phyloP scores from a whole-genome alignment of 1,140 invertebrate genomes.

The Myzus persicae region DNA sequence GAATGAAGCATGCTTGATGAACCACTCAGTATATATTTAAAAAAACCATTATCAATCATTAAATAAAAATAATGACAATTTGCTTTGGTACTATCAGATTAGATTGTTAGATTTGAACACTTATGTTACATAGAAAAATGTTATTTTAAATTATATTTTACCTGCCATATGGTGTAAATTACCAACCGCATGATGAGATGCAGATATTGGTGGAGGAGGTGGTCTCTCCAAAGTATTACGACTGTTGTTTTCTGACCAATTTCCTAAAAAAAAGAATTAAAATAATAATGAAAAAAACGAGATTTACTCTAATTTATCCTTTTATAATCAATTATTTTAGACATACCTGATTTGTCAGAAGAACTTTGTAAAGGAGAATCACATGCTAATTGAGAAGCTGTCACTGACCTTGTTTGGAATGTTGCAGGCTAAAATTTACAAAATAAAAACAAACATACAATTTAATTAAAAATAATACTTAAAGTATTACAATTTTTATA shows the following conservation, averaged over 20 bases:
- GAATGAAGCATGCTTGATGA: no score
- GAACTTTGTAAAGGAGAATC: slow-evolving; percentile 83
- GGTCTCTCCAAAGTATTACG: slow-evolving; percentile 72
- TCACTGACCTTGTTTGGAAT: slow-evolving; percentile 87
- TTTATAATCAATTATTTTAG: slow-evolving; percentile 61
- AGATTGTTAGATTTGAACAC: not conserved
- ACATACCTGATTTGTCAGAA: slow-evolving; percentile 73
- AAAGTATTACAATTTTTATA: not conserved
- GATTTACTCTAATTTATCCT: not conserved
- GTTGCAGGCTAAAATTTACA: slow-evolving; percentile 69
- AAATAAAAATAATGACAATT: not conserved
- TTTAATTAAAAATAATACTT: not conserved
- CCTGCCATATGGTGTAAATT: slow-evolving; percentile 87
- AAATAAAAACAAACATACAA: not conserved
- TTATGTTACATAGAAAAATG: not conserved
- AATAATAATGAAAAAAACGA: not conserved
- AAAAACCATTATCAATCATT: not conserved
- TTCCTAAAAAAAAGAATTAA: not conserved
- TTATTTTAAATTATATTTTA: slow-evolving; percentile 34
- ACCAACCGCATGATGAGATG: slow-evolving; percentile 74
- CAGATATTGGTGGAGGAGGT: slow-evolving; percentile 72
- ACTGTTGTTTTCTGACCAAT: slow-evolving; percentile 63
- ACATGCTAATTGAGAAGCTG: slow-evolving; percentile 85
- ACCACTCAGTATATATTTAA: not conserved
- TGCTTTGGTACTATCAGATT: not conserved